These are phyloP conservation scores for Lasaia peninsularis DNA, from an alignment of 1,140 invertebrate genomes.

Conservation along the genomic window DNA sequence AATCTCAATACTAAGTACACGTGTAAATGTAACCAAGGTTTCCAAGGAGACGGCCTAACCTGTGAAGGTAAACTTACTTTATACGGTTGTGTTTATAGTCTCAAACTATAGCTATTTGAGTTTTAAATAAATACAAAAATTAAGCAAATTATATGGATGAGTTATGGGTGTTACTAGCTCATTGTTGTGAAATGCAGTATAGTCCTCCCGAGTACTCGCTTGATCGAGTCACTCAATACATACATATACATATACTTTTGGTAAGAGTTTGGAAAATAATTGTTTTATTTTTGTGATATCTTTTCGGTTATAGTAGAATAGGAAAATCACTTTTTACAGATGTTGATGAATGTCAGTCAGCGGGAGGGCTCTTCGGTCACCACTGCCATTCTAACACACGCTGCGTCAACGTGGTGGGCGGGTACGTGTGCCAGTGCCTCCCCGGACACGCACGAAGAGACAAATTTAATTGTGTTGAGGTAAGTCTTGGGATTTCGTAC, in stretches of 20 bases:
- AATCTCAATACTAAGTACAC: constrained; percentile 90
- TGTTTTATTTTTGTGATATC: no score
- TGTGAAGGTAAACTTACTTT: constrained; percentile 87
- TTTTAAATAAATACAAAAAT: no score
- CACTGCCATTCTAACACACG: constrained; percentile 88
- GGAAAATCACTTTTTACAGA: constrained; percentile 75
- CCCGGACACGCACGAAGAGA: constrained; percentile 87
- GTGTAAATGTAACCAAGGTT: constrained; percentile 90
- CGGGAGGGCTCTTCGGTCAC: constrained; percentile 86
- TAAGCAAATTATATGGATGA: no score
- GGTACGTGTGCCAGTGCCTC: constrained; percentile 89
- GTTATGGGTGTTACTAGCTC: no score
- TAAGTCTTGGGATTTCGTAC: constrained; percentile 30
- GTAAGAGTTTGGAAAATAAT: no score
- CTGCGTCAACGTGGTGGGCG: constrained; percentile 88
- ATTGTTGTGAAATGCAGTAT: no score
- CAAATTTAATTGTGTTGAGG: constrained; percentile 88
- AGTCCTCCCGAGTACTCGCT: no score
- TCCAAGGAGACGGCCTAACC: constrained; percentile 86
- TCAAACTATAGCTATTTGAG: no score
- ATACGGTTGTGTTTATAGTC: no score
- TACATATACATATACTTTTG: no score
- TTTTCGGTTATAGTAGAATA: not conserved
- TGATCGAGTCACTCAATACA: no score
- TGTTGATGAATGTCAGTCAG: constrained; percentile 87